These are phyloP conservation scores for Leuciscus waleckii DNA, from an alignment of 2,797 vertebrate species.

Conservation along the genomic window DNA sequence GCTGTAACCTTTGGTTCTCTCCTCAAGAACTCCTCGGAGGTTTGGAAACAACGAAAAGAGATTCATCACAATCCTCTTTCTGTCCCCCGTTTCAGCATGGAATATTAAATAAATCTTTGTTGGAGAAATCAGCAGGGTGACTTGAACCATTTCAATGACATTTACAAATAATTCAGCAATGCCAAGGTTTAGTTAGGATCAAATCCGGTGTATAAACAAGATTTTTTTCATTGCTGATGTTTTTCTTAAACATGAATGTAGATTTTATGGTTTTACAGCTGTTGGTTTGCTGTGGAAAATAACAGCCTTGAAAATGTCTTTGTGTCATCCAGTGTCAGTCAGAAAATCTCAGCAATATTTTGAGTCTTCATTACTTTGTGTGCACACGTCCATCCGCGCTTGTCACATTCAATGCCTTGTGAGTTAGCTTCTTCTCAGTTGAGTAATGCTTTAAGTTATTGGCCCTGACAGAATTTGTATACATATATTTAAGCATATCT, in stretches of 20 bases:
- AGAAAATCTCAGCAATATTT: constrained; percentile 26
- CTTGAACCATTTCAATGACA: constrained; percentile 44
- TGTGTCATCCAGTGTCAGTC: constrained; percentile 39
- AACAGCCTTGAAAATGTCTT: neutral
- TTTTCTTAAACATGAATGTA: constrained; percentile 18
- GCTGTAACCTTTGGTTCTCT: constrained; percentile 50
- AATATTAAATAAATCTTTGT: constrained; percentile 38
- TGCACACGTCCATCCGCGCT: constrained; percentile 49
- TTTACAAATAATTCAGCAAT: constrained; percentile 37
- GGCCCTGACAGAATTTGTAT: constrained; percentile 55
- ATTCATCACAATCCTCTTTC: constrained; percentile 24
- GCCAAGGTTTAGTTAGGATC: constrained; percentile 16
- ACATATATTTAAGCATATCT: constrained; percentile 51
- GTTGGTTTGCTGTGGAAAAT: neutral
- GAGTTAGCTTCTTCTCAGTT: constrained; percentile 48
- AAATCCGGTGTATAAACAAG: constrained; percentile 11
- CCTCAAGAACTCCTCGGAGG: constrained; percentile 41
- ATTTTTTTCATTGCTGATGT: constrained; percentile 1
- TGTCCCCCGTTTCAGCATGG: constrained; percentile 14
- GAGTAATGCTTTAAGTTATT: constrained; percentile 63
- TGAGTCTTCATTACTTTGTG: constrained; percentile 38
- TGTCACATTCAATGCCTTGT: constrained; percentile 51
- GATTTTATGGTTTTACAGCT: neutral
- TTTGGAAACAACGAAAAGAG: constrained; percentile 36
- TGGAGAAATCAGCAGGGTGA: constrained; percentile 39